These are phyloP conservation scores for Pristionchus maxplancki DNA, from an alignment of 2,888 invertebrate genomes.

Conservation along the genomic window DNA sequence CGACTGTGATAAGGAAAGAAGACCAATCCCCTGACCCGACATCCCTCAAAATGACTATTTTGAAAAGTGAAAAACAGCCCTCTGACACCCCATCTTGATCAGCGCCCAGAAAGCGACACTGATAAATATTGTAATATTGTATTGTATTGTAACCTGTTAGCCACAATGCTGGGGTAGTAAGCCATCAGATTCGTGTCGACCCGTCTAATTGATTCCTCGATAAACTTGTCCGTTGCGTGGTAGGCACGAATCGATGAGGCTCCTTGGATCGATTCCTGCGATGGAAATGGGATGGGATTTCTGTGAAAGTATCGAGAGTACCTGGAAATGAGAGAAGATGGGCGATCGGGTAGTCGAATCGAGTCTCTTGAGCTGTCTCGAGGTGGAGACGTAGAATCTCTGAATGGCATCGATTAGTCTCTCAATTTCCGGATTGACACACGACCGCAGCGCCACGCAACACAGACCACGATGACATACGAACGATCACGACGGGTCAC, in stretches of 20 bases:
- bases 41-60: too few relatives aligned
- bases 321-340: slow-evolving; percentile 93
- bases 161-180: slow-evolving; percentile 76
- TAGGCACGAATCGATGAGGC: slow-evolving; percentile 78
- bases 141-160: too few relatives aligned
- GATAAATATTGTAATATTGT: too few relatives aligned
- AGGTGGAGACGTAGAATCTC: slow-evolving; percentile 94
- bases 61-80: too few relatives aligned
- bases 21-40: too few relatives aligned
- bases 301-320: slow-evolving; percentile 48
- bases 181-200: slow-evolving; percentile 84
- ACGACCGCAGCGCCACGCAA: slow-evolving; percentile 20
- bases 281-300: background rate
- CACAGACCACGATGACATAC: slow-evolving; percentile 38
- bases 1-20: too few relatives aligned
- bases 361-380: slow-evolving; percentile 92
- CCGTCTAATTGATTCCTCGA: slow-evolving; percentile 89
- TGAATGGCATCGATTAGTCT: too few relatives aligned
- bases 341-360: slow-evolving; percentile 96
- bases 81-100: too few relatives aligned
- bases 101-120: too few relatives aligned
- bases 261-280: slow-evolving; percentile 92
- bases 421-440: background rate
- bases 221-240: slow-evolving; percentile 80
- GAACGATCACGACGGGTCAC: background rate